A percentile compares a stretch with the other conserved stretches of the same genome.
Evolutionary conservation across 2,888 invertebrate species (phyloP).

Genomic region (Buathra laborator): DNA sequence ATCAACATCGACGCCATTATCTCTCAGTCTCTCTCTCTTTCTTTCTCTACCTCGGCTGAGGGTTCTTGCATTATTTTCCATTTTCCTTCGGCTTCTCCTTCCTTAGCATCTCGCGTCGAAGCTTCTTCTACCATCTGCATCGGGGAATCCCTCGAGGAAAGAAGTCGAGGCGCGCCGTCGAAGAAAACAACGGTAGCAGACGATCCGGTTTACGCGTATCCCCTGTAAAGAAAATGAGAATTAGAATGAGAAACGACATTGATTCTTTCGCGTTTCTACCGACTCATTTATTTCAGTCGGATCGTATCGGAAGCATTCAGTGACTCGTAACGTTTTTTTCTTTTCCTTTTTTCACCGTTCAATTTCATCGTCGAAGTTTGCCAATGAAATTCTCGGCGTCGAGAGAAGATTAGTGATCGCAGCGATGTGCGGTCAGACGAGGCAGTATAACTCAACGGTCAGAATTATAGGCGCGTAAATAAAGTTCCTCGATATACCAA

Average conservation of each 20-base stretch:
- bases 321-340: neutral
- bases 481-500: conserved; percentile 59
- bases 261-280: conserved; percentile 30
- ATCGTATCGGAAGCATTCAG: neutral
- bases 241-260: conserved; percentile 21
- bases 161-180: conserved; percentile 38
- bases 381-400: neutral
- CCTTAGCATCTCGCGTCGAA: conserved; percentile 7
- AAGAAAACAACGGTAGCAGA: conserved; percentile 36
- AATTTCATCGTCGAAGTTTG: neutral
- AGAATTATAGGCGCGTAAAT: conserved; percentile 34
- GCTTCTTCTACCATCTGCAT: conserved; percentile 10
- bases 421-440: conserved; percentile 20
- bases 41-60: conserved; percentile 11
- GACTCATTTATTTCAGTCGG: conserved; percentile 16
- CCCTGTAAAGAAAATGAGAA: conserved; percentile 11
- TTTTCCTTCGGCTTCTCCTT: conserved; percentile 69
- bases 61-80: conserved; percentile 74
- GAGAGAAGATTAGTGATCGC: conserved; percentile 4
- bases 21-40: conserved; percentile 22
- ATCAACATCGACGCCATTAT: conserved; percentile 69
- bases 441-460: conserved; percentile 35
- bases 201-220: conserved; percentile 44
- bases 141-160: conserved; percentile 45
- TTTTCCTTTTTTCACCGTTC: neutral